Base-by-base conservation (phyloP, 2,888 invertebrate species). In the Branchellion lobata region DNA sequence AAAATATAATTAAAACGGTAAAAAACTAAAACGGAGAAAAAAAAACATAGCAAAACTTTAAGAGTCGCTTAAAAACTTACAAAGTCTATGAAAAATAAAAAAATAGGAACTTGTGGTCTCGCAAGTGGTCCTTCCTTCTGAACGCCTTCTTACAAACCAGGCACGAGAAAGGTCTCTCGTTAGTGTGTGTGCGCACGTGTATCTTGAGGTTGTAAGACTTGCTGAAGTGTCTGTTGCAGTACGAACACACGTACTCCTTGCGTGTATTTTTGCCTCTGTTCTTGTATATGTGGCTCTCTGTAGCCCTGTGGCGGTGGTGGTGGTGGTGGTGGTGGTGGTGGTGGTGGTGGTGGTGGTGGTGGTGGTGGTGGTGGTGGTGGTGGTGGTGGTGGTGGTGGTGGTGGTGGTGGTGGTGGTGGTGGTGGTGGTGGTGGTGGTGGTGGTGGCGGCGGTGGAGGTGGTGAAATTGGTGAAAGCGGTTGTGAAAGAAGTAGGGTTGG, bases 101-200 rank as follows among this genome's bases (percentile, higher is more conserved):
- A n/a, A n/a, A n/a, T n/a, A 40, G 83, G 82, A 85, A 90, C 89
- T 87, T 87, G 85, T 90, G 90, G 83, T 90, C 90, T 81, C 90
- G 84, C n/a, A 90, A 87, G 84, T 90, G 90, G 88, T 98, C 97
- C 89, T 98, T 97, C 86, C 97, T 90, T 85, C 97, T 90, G 89
- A 98, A 98, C 18, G 96, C 95, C 88, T 98, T 98, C 81, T 94
- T 94, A 87, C 98, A 98, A 85, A 97, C 94, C 88, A 97, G 96
- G 89, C 98, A 98, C 72, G 94, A 94, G 87, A 96, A 97, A 0
- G 97, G 97, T 80, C 97, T 90, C 88, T 98, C 97, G 86, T 97
- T 96, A 3, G 97, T 98, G 87, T 98, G 97, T 1, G 97, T 98
- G 85, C 96, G 90, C 86, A 97, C 97, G 90, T 98, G 97, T 84